Evolutionary conservation across 2,113 vertebrate species (phyloP).

Genomic region (Xiphophorus maculatus): DNA sequence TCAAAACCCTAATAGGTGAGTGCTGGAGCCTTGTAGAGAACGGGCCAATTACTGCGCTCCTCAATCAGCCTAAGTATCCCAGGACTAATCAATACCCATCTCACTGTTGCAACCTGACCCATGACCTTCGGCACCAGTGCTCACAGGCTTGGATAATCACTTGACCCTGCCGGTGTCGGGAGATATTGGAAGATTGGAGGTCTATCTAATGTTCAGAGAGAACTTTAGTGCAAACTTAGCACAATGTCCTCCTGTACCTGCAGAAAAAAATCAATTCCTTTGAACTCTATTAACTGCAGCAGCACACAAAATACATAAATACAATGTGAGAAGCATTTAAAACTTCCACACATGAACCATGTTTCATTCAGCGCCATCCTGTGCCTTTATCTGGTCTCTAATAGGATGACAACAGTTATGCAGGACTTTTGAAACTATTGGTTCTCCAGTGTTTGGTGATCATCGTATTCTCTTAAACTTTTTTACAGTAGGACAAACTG

Average conservation of each 20-base stretch:
- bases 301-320: background rate
- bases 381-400: background rate
- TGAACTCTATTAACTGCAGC: slow-evolving; percentile 29
- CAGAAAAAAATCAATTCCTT: slow-evolving; percentile 46
- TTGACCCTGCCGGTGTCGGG: slow-evolving; percentile 16
- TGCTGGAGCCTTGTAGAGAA: slow-evolving; percentile 22
- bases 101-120: slow-evolving; percentile 16
- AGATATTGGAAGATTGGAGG: slow-evolving; percentile 18
- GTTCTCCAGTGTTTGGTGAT: background rate
- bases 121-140: slow-evolving; percentile 17
- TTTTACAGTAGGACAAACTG: background rate
- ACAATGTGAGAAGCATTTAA: background rate
- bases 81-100: slow-evolving; percentile 49
- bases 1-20: background rate
- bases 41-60: slow-evolving; percentile 14
- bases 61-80: slow-evolving; percentile 39
- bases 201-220: slow-evolving; percentile 11
- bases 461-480: background rate
- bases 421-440: background rate
- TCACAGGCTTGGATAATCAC: slow-evolving; percentile 32
- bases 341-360: background rate
- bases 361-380: background rate
- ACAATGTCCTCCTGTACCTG: slow-evolving; percentile 25
- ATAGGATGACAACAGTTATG: background rate
- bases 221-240: slow-evolving; percentile 9